Evolutionary conservation across 2,888 invertebrate genomes (phyloP).

Genomic region (Tetramorium bicarinatum): DNA sequence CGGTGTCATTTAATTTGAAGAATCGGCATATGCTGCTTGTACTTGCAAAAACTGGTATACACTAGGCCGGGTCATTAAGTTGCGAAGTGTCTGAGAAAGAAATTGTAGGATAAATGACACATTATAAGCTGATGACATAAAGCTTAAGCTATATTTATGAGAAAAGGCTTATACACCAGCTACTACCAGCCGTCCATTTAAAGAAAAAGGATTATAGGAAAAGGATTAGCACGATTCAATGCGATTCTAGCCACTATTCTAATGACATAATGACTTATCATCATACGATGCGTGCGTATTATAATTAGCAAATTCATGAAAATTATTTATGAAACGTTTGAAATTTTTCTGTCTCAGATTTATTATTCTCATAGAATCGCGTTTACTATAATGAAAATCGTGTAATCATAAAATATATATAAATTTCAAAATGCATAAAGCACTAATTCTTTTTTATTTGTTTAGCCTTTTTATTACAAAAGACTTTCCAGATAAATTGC

Average conservation of each 20-base stretch:
- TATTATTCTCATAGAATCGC: neutral
- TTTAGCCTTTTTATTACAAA: neutral
- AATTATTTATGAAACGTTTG: neutral
- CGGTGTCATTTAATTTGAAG: constrained; percentile 13
- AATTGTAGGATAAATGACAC: neutral
- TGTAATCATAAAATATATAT: neutral
- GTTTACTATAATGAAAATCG: neutral
- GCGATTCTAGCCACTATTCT: neutral
- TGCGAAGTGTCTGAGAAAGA: neutral
- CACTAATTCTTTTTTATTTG: neutral
- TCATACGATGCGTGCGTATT: neutral
- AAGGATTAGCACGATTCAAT: neutral
- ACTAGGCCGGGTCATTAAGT: neutral
- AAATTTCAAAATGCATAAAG: neutral
- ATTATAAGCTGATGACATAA: neutral
- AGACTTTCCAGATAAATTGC: neutral
- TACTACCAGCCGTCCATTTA: neutral
- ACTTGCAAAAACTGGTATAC: constrained; percentile 10
- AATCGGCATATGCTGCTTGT: constrained; percentile 27
- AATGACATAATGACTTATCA: neutral
- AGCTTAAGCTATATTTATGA: constrained; percentile 9
- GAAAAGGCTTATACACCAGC: neutral
- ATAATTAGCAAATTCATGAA: neutral
- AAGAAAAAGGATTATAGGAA: neutral
- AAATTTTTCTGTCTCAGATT: neutral